phyloP scores from a whole-genome alignment of 64 coral and sea anemone genomes.

The Porites lutea region DNA sequence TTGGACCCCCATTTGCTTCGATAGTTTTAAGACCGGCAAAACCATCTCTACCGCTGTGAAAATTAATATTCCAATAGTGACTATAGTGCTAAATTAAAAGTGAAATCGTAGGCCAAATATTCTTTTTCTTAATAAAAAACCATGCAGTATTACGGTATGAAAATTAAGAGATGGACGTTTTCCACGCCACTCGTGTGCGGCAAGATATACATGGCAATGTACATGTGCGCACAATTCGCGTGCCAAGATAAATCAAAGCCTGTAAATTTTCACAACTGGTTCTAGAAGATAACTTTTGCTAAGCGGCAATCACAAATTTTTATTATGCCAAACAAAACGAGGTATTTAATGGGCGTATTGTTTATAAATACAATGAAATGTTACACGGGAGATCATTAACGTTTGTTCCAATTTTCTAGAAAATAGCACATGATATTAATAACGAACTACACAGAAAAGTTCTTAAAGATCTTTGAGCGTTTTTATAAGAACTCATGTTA shows the following conservation, averaged over 20 bases:
- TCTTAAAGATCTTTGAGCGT: too few relatives aligned
- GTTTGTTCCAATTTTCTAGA: neutral
- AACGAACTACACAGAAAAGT: neutral
- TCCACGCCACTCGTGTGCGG: neutral
- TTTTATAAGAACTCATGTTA: too few relatives aligned
- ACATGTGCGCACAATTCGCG: too few relatives aligned
- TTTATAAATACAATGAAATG: constrained; percentile 6
- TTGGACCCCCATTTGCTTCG: neutral
- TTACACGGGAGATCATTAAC: constrained; percentile 41
- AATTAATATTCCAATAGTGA: neutral
- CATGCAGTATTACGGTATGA: too few relatives aligned
- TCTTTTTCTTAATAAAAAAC: too few relatives aligned
- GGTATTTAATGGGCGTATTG: constrained; percentile 8
- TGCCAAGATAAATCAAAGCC: neutral
- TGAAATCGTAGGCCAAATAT: too few relatives aligned
- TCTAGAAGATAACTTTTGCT: neutral
- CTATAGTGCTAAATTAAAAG: too few relatives aligned
- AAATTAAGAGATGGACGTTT: neutral
- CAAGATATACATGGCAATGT: neutral
- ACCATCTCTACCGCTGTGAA: constrained; percentile 10
- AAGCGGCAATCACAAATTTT: neutral
- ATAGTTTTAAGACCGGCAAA: neutral
- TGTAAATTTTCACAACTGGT: neutral
- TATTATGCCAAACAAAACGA: neutral
- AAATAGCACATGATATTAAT: neutral